Evolutionary conservation across 2,888 invertebrate genomes (phyloP).

Genomic region (Alcis repandata): DNA sequence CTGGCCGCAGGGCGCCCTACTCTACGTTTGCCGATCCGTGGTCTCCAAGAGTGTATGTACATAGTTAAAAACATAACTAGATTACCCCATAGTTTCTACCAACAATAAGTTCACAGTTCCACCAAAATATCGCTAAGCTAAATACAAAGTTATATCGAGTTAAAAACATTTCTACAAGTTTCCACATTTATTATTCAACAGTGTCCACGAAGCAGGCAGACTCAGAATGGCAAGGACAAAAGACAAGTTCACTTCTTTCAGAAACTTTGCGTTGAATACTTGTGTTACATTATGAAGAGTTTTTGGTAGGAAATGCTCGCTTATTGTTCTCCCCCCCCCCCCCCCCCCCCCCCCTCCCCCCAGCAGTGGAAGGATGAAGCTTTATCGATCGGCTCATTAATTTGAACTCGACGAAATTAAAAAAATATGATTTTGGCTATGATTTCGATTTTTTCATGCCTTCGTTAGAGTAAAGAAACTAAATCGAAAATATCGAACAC

Average conservation of each 20-base stretch:
- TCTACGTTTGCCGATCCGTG: too few species aligned
- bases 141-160: not conserved
- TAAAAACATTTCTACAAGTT: conserved; percentile 1
- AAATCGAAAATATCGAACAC: too few species aligned
- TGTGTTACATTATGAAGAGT: conserved; percentile 4
- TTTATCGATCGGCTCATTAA: too few species aligned
- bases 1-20: too few species aligned
- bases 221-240: not conserved
- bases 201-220: not conserved
- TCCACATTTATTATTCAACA: conserved; percentile 13
- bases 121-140: too few species aligned
- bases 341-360: not conserved
- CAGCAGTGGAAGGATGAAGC: too few species aligned
- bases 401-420: too few species aligned
- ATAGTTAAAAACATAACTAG: too few species aligned
- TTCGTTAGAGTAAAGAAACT: too few species aligned
- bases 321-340: not conserved
- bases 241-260: conserved; percentile 9
- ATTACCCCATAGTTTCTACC: not conserved
- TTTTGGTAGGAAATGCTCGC: not conserved
- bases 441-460: too few species aligned
- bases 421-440: too few species aligned
- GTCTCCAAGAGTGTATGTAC: too few species aligned
- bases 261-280: conserved; percentile 3
- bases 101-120: not conserved